Percentiles rank a stretch among this genome's conserved stretches.
Conservation (phyloP, 1,140 invertebrate species). For the Drosophila busckii region DNA sequence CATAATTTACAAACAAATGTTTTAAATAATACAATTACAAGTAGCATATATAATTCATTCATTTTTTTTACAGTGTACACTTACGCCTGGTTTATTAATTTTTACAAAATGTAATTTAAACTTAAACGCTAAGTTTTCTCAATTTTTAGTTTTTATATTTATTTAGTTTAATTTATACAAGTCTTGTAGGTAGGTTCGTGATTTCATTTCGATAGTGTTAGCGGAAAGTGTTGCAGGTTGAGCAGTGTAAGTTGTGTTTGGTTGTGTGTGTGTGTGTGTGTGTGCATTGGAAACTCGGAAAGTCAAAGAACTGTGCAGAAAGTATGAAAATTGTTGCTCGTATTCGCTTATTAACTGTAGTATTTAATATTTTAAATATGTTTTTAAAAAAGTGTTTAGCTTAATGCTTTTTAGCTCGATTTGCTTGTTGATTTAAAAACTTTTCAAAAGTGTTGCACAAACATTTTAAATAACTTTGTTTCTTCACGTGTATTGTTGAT, state of each 20-base stretch:
- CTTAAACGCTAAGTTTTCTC: constrained; percentile 58
- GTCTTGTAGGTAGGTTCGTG: constrained; percentile 77
- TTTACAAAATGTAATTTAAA: constrained; percentile 71
- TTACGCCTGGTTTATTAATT: constrained; percentile 55
- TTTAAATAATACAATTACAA: constrained; percentile 47
- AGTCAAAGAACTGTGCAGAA: constrained; percentile 55
- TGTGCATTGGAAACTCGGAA: constrained; percentile 46
- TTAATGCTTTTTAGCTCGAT: constrained; percentile 48
- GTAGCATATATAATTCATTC: constrained; percentile 23
- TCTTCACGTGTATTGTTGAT: constrained; percentile 21
- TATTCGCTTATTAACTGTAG: constrained; percentile 13
- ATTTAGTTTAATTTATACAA: constrained; percentile 61
- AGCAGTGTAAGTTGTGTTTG: no score
- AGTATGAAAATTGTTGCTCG: constrained; percentile 20
- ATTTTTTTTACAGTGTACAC: constrained; percentile 60
- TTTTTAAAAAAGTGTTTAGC: constrained; percentile 46
- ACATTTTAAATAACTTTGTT: constrained; percentile 56
- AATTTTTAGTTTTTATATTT: constrained; percentile 38
- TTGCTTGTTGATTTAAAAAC: constrained; percentile 27
- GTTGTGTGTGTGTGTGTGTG: constrained; percentile 8
- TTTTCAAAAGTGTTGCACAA: constrained; percentile 61
- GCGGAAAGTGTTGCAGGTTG: constrained; percentile 36
- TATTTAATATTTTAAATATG: constrained; percentile 41
- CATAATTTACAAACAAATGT: constrained; percentile 56
- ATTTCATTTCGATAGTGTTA: constrained; percentile 45